Evolutionary conservation across 2,797 vertebrate species (phyloP), one percentile per base, ranked within the genome.

Genomic region (Chiroxiphia lanceolata): DNA sequence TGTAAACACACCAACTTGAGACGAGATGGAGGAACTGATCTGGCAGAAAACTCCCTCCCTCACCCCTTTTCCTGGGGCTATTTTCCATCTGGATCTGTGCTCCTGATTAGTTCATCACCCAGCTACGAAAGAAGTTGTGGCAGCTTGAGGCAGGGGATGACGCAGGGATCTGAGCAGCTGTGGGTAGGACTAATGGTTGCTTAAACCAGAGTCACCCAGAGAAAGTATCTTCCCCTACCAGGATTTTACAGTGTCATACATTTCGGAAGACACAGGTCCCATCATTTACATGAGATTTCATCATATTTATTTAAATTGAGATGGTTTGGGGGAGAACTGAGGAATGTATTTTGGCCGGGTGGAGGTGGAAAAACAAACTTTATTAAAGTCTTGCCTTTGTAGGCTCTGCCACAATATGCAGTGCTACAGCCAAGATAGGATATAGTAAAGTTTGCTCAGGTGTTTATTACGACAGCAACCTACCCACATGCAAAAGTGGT

Each of bases 11-110:
- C 0, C 0, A 56, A 82, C 57, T 90, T 69, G 51, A 93, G 76
- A 60, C 1, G 50, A 88, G 81, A 72, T 80, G 74, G 40, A 92
- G 67, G 64, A 94, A 76, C 54, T 48, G 70, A 92, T 92, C 70
- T 70, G 92, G 57, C 76, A 93, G 80, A 78, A 86, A 91, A 77
- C 27, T 84, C 51, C 4, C 51, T 86, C 60, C 85, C 75, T 81
- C 2, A 0, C n/a, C 70, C 29, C 50, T 79, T 83, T 82, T 51
- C 89, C 76, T 70, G 47, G 59, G 89, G 94, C 95, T 82, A 23
- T 92, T 92, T 89, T 94, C 90, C 92, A 87, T 77, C 63, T 89
- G 90, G 89, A 92, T 80, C n/a, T 53, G 23, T 57, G 64, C 45
- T 95, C 23, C 17, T 8, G 25, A 48, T 89, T 48, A 90, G 63